These are phyloP conservation scores for Pangasius djambal DNA, from an alignment of 2,797 vertebrate species.

Conservation along the genomic window DNA sequence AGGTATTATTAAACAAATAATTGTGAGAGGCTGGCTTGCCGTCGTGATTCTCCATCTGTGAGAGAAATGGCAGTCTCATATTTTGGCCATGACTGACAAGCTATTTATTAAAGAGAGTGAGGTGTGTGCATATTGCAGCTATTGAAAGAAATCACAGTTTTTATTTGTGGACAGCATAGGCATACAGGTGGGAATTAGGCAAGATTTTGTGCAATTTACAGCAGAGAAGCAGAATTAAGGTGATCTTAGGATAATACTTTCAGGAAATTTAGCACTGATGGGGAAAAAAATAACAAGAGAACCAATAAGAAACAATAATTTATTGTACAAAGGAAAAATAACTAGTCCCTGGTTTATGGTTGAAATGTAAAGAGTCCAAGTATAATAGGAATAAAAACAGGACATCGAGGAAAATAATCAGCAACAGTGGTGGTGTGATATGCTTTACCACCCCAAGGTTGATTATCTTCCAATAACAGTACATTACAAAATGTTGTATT, in stretches of 20 bases:
- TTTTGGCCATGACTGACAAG: conserved; percentile 7
- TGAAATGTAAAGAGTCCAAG: not conserved
- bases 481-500: not conserved
- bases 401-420: not conserved
- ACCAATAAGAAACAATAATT: not conserved
- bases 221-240: not conserved
- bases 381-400: not conserved
- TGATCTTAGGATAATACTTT: conserved; percentile 7
- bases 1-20: conserved; percentile 54
- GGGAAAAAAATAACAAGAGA: not conserved
- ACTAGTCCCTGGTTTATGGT: not conserved
- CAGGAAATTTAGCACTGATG: not conserved
- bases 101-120: conserved; percentile 27
- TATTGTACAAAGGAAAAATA: not conserved
- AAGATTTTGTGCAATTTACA: not conserved
- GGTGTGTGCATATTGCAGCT: conserved; percentile 1
- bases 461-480: not conserved
- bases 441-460: not conserved
- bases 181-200: not conserved
- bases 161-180: conserved; percentile 1
- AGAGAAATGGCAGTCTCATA: conserved; percentile 5
- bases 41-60: not conserved
- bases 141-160: conserved; percentile 10
- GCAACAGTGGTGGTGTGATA: not conserved
- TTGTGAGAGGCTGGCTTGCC: conserved; percentile 18